phyloP scores from a whole-genome alignment of 2,113 vertebrate genomes.

The Rana temporaria region DNA sequence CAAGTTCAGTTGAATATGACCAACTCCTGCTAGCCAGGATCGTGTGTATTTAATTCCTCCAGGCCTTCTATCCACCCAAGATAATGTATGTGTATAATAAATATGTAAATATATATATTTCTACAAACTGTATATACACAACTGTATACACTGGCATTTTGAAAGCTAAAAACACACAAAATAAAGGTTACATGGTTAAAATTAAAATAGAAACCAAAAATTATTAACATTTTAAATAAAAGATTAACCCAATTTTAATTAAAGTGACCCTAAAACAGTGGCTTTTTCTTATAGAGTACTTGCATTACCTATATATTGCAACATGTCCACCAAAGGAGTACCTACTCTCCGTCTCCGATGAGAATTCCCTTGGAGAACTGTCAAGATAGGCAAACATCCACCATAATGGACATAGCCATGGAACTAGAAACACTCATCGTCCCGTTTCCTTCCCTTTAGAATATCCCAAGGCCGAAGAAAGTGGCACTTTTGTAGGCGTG shows the following conservation, averaged over 20 bases:
- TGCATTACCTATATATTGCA: neutral
- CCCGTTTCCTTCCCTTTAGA: neutral
- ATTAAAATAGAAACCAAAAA: neutral
- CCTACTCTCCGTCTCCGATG: too few species aligned
- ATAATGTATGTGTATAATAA: too few species aligned
- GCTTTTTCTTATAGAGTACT: neutral
- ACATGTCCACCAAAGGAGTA: neutral
- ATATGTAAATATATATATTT: constrained; percentile 1
- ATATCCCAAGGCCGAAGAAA: neutral
- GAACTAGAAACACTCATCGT: too few species aligned
- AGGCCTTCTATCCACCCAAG: too few species aligned
- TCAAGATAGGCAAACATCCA: too few species aligned
- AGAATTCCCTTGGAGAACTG: too few species aligned
- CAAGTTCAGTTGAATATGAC: too few species aligned
- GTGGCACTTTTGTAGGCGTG: neutral
- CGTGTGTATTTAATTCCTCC: too few species aligned
- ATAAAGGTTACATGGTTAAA: neutral
- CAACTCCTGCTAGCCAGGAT: too few species aligned
- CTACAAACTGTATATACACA: neutral
- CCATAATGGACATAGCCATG: too few species aligned
- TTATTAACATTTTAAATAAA: constrained; percentile 15
- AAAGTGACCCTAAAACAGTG: constrained; percentile 21
- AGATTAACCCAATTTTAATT: neutral
- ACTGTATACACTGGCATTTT: neutral
- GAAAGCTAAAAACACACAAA: neutral